These are phyloP conservation scores for Pemphredon lugubris DNA, from an alignment of 2,888 invertebrate species.

Conservation along the genomic window DNA sequence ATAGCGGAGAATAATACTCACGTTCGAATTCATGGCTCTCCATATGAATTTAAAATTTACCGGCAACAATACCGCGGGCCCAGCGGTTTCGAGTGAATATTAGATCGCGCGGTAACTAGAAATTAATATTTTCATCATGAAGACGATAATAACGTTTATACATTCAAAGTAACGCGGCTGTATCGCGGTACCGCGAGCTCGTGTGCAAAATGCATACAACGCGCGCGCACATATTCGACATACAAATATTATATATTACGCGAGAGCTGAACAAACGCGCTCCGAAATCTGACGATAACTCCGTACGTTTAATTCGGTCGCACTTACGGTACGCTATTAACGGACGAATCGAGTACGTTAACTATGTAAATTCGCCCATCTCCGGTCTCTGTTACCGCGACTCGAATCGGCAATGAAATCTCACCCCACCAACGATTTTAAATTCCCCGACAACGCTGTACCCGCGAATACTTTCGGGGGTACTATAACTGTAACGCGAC, in stretches of 20 bases:
- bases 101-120: neutral
- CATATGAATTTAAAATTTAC: conserved; percentile 26
- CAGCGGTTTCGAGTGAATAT: neutral
- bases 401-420: too few species aligned
- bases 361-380: too few species aligned
- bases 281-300: neutral
- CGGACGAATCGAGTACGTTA: too few species aligned
- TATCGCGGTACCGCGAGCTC: neutral
- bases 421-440: too few species aligned
- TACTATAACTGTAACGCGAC: too few species aligned
- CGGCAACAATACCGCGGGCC: conserved; percentile 9
- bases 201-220: too few species aligned
- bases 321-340: too few species aligned
- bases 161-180: neutral
- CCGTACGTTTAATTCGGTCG: neutral
- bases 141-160: neutral
- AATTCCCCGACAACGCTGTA: too few species aligned
- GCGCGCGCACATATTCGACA: too few species aligned
- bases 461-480: too few species aligned
- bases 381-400: too few species aligned
- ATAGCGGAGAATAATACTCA: conserved; percentile 21
- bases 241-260: neutral
- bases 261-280: neutral
- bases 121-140: neutral
- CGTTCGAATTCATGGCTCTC: conserved; percentile 17